Evolutionary conservation across 2,888 invertebrate species (phyloP).

Genomic region (Cryptocephalus moraei): DNA sequence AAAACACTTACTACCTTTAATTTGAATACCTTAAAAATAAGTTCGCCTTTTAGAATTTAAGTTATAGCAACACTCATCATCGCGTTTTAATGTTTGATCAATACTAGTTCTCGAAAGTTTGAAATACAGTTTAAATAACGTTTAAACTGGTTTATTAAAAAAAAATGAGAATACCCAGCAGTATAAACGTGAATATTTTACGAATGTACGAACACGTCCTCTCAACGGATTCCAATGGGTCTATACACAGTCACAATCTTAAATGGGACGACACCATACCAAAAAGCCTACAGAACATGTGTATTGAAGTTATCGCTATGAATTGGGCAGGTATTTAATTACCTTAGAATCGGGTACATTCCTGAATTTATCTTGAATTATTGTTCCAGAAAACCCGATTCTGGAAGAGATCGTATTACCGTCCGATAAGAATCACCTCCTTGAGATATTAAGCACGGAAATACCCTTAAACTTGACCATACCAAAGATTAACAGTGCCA

Average conservation of each 20-base stretch:
- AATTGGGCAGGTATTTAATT: conserved; percentile 23
- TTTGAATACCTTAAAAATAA: too few relatives aligned
- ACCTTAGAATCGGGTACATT: background rate
- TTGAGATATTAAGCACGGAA: conserved; percentile 26
- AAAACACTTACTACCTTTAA: too few relatives aligned
- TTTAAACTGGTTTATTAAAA: background rate
- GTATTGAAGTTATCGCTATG: conserved; percentile 22
- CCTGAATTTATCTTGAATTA: too few relatives aligned
- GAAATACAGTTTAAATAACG: too few relatives aligned
- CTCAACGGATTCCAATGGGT: background rate
- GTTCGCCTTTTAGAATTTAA: too few relatives aligned
- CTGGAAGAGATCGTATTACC: conserved; percentile 23
- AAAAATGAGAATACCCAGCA: conserved; percentile 23
- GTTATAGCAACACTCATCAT: too few relatives aligned
- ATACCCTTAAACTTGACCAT: conserved; percentile 26
- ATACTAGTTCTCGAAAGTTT: too few relatives aligned
- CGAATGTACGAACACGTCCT: conserved; percentile 16
- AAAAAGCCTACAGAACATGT: conserved; percentile 21
- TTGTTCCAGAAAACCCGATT: conserved; percentile 23
- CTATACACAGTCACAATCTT: conserved; percentile 18
- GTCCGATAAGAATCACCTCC: conserved; percentile 23
- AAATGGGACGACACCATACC: conserved; percentile 20
- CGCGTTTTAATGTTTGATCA: too few relatives aligned
- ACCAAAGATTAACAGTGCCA: conserved; percentile 25
- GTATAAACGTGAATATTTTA: conserved; percentile 22